Evolutionary conservation across 1,140 invertebrate genomes (phyloP), one percentile per base, ranked within the genome.

Genomic region (Bemisia tabaci): DNA sequence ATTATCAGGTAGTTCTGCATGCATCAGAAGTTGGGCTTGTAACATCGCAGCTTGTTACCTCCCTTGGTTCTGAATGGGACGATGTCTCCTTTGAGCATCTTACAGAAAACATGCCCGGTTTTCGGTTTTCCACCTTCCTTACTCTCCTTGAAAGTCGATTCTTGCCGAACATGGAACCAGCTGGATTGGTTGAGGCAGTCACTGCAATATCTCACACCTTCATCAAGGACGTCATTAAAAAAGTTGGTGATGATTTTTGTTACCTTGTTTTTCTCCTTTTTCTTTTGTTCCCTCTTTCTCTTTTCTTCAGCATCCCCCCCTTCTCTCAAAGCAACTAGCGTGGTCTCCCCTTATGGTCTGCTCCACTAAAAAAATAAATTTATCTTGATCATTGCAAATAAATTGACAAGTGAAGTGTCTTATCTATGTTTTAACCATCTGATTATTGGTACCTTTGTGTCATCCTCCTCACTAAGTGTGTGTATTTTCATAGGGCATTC

Each of bases 221-320:
- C 65, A 83, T 91, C 59, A 83, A 87, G 65, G 88, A 91, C 78
- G 86, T 90, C 48, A 83, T 91, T n/a, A 90, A 90, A 77, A 90
- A 90, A 81, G 87, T 87, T 76, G 72, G 62, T 12, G n/a, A n/a
- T n/a, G n/a, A n/a, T n/a, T n/a, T n/a, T n/a, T 62, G 26, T 22
- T 59, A 59, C 22, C 21, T n/a, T 25, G 22, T 25, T 61, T n/a
- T n/a, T 17, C 58, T 25, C 25, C n/a, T n/a, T n/a, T n/a, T n/a
- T n/a, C n/a, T n/a, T n/a, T n/a, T n/a, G n/a, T n/a, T n/a, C n/a
- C n/a, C 60, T 61, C 60, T n/a, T 21, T 61, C n/a, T 61, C 60
- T 61, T n/a, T 61, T 25, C 60, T 61, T 61, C 25, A 23, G 22
- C 21, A 9, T 25, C 25, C 2, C 25, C 60, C 60, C 25, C 60